Evolutionary conservation across 2,888 invertebrate species (phyloP).

Genomic region (Caenorhabditis virilis): DNA sequence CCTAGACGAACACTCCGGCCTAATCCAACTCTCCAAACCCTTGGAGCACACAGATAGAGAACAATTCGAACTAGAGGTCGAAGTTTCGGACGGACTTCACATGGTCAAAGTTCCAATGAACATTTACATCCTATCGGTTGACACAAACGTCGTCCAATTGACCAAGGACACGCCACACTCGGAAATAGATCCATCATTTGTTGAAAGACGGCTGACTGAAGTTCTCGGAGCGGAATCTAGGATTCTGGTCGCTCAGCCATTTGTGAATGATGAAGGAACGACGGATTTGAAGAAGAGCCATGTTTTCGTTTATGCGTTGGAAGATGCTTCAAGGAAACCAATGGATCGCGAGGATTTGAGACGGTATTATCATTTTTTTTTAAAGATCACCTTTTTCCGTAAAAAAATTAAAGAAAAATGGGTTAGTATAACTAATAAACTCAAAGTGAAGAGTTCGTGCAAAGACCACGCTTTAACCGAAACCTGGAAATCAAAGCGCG

Average conservation of each 20-base stretch:
- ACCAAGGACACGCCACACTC: slow-evolving; percentile 44
- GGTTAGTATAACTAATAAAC: too few species aligned
- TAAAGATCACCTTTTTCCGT: too few species aligned
- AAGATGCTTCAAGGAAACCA: slow-evolving; percentile 48
- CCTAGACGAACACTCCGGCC: slow-evolving; percentile 52
- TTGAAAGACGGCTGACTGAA: slow-evolving; percentile 45
- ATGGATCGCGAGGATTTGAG: slow-evolving; percentile 40
- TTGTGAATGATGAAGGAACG: slow-evolving; percentile 46
- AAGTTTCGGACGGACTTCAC: slow-evolving; percentile 55
- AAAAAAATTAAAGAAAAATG: too few species aligned
- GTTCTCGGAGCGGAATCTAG: slow-evolving; percentile 46
- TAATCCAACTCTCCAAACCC: slow-evolving; percentile 40
- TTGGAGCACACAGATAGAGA: slow-evolving; percentile 26
- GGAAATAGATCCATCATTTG: slow-evolving; percentile 47
- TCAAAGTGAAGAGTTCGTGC: too few species aligned
- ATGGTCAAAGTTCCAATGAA: slow-evolving; percentile 46
- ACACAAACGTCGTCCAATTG: slow-evolving; percentile 57
- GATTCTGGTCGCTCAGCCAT: slow-evolving; percentile 58
- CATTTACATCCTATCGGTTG: slow-evolving; percentile 57
- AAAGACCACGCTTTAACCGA: too few species aligned
- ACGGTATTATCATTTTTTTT: too few species aligned
- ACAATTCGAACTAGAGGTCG: slow-evolving; percentile 45
- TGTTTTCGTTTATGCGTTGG: slow-evolving; percentile 58
- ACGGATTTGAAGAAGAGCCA: slow-evolving; percentile 47
- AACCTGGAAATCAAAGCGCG: too few species aligned